Evolutionary conservation across 2,888 invertebrate genomes (phyloP), one percentile per base, ranked within the genome.

Genomic region (Siphonodentalium dalli): DNA sequence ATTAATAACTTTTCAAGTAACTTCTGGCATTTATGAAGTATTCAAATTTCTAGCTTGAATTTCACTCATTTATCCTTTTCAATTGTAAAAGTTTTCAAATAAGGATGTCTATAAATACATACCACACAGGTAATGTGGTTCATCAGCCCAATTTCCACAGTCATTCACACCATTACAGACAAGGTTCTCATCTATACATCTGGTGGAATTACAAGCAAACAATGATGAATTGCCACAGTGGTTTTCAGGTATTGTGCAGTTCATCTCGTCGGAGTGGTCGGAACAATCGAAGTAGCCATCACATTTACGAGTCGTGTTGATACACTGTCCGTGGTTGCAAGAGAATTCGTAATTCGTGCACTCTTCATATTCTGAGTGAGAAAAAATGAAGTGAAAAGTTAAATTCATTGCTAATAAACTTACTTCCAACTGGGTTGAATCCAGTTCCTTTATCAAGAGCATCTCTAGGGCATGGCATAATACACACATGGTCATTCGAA

Each of bases 251-350:
- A 34, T 26, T 3, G 59, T 54, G 48, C 79, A 79, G 41, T 61
- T 50, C 8, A 31, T 20, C 46, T 79, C 79, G 37, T 79, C 78
- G 0, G 67, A 63, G 33, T 65, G 58, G 40, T 74, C 73, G 0
- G 54, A 47, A 44, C 75, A 74, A 53, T 74, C 69, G 7, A 54
- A 48, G 21, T 83, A 65, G 85, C 89, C 89, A 84, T 93, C 87
- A 79, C 93, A 93, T 3, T 90, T 82, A 62, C 87, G 80, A 34
- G 83, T 82, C 37, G 83, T 85, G 65, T 87, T 85, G 61, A 92
- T 87, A 82, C 93, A 93, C 1, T 88, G 87, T 29, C 62, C 60
- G 9, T 87, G 87, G 20, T 58, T 51, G 48, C 93, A 93, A 62
- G 87, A 86, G 83, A 92, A 92, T 63, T 85, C 82, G 8, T 64